Percentiles rank a stretch among this genome's conserved stretches.
These are phyloP conservation scores for Polyommatus iphigenia DNA, from an alignment of 2,888 invertebrate genomes.

Conservation along the genomic window DNA sequence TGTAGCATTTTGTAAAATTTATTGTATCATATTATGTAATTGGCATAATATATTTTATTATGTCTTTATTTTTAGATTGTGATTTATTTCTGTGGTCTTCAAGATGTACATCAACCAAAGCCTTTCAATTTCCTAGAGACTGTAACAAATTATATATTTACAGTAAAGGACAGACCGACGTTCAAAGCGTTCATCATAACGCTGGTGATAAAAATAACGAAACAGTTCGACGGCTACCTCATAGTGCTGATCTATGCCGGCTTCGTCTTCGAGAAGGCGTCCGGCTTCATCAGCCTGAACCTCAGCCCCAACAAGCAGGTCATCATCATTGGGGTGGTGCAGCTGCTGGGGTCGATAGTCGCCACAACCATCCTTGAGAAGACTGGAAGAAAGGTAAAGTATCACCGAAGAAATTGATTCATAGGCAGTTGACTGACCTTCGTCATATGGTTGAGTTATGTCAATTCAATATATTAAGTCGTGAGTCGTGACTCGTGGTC, in stretches of 20 bases:
- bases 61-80: no score
- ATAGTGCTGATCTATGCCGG: slow-evolving; percentile 73
- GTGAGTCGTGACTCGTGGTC: no score
- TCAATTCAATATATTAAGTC: no score
- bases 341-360: slow-evolving; percentile 62
- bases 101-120: not conserved
- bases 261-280: slow-evolving; percentile 64
- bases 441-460: no score
- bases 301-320: slow-evolving; percentile 72
- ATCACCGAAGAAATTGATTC: no score
- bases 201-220: slow-evolving; percentile 67
- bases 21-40: no score
- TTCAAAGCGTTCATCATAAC: slow-evolving; percentile 72
- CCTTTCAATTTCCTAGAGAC: not conserved
- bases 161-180: slow-evolving; percentile 67
- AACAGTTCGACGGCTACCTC: slow-evolving; percentile 73
- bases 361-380: slow-evolving; percentile 70
- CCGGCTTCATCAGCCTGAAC: slow-evolving; percentile 57
- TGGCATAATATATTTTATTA: no score
- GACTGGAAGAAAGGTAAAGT: slow-evolving; percentile 67
- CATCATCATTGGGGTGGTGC: slow-evolving; percentile 68
- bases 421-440: no score
- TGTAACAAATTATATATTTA: slow-evolving; percentile 34
- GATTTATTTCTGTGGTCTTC: no score
- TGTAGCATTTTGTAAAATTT: no score